Evolutionary conservation across 2,888 invertebrate genomes (phyloP), one percentile per base, ranked within the genome.

Genomic region (Crocallis elinguaria): DNA sequence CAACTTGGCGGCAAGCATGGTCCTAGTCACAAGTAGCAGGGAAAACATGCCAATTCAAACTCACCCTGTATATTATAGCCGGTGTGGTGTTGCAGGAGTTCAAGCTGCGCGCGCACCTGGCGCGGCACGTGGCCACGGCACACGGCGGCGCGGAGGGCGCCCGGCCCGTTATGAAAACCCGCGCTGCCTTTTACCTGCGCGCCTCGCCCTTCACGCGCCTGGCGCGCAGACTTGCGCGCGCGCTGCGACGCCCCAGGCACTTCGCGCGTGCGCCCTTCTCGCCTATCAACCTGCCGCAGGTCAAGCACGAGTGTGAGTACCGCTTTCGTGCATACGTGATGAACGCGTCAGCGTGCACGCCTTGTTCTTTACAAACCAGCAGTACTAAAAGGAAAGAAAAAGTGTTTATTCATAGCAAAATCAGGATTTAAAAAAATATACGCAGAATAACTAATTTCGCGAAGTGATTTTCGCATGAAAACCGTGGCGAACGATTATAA

Each of bases 161-260:
- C 54, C 94, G 98, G 49, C 98, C 98, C 44, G 97, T 98, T 36
- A 98, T 98, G 98, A 98, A 98, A 92, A 98, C 98, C 45, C 94
- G 98, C 76, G 98, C 98, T 66, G 98, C 98, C 56, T 98, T 99
- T 92, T 98, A 98, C 92, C 93, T 98, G 77, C 95, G 96, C 84
- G 98, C 97, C 48, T 98, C 98, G 74, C 95, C 97, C 53, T 93
- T 97, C 80, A 98, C 98, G 56, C 94, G 97, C 69, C 94, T 98
- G 61, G 98, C 98, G 48, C 94, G 98, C 57, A 93, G 97, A 61
- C 92, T 98, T 62, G 97, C 98, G 84, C 94, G 96, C 67, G 95
- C 96, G 69, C 94, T 97, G 73, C 94, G 96, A 71, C 87, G 88
- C 94, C 96, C 97, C 3, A 88, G 96, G 13, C 97, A 97, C 88